These are phyloP conservation scores for Peribatodes rhomboidaria DNA, from an alignment of 2,888 invertebrate species.

Conservation along the genomic window DNA sequence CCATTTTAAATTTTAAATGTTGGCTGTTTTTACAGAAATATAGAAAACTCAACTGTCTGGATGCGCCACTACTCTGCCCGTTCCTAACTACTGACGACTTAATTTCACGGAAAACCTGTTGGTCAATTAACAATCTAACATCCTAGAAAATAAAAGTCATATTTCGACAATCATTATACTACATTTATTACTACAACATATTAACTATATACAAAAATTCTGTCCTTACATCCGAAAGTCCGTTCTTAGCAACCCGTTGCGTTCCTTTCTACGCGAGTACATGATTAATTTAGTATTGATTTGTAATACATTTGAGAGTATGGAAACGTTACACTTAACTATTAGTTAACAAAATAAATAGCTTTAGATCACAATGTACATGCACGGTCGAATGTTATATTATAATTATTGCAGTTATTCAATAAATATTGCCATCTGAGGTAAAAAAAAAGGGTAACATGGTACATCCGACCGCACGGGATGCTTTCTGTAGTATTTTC, in stretches of 20 bases:
- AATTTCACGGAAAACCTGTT: neutral
- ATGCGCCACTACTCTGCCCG: constrained; percentile 51
- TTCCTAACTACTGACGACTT: constrained; percentile 46
- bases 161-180: constrained; percentile 81
- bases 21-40: constrained; percentile 61
- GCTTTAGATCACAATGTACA: constrained; percentile 70
- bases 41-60: constrained; percentile 56
- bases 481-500: constrained; percentile 75
- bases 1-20: constrained; percentile 10
- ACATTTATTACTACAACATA: constrained; percentile 75
- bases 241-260: constrained; percentile 54
- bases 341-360: constrained; percentile 79
- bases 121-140: constrained; percentile 3
- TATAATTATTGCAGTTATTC: neutral
- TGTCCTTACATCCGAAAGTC: constrained; percentile 62
- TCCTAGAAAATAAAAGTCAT: constrained; percentile 62
- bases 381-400: constrained; percentile 56
- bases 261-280: constrained; percentile 53
- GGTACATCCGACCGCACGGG: constrained; percentile 57
- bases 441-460: constrained; percentile 43
- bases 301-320: constrained; percentile 49
- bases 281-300: constrained; percentile 42
- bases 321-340: constrained; percentile 65
- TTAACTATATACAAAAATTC: constrained; percentile 77
- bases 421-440: constrained; percentile 14